These are phyloP conservation scores for Microtus oregoni DNA, from an alignment of 2,113 vertebrate genomes.

Conservation along the genomic window DNA sequence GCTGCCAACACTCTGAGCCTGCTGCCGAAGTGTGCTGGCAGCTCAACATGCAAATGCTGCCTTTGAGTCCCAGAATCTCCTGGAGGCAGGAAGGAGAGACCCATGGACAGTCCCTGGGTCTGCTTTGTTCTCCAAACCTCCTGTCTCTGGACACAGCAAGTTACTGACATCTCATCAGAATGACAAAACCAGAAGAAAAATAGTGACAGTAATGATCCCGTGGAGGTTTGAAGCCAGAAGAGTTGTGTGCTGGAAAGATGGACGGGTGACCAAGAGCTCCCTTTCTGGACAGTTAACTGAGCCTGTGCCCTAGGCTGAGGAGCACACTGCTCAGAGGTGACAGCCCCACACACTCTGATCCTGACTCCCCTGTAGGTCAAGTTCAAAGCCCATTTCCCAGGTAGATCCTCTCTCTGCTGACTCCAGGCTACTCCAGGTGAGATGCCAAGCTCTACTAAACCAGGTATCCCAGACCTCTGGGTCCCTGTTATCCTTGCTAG, in stretches of 20 bases:
- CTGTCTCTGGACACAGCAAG: not conserved
- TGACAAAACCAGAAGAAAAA: not conserved
- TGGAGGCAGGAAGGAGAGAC: not conserved
- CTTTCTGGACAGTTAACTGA: not conserved
- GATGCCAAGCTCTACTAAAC: not conserved
- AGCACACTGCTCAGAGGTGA: not conserved
- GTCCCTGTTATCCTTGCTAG: not conserved
- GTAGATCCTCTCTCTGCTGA: not conserved
- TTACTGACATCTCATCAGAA: constrained; percentile 9
- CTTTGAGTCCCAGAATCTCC: not conserved
- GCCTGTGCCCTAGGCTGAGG: not conserved
- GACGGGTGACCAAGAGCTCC: not conserved
- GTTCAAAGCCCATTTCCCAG: not conserved
- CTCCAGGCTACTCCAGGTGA: not conserved
- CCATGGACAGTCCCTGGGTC: not conserved
- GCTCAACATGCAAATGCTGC: not conserved
- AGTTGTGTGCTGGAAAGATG: not conserved
- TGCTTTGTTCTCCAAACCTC: constrained; percentile 22
- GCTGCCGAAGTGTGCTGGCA: not conserved
- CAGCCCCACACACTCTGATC: not conserved
- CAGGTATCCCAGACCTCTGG: not conserved
- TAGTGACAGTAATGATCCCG: not conserved
- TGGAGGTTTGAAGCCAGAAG: constrained; percentile 13
- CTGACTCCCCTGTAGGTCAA: no score
- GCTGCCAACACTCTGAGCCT: not conserved